Base-by-base conservation (phyloP, 2,113 vertebrate genomes). In the Eublepharis macularius region DNA sequence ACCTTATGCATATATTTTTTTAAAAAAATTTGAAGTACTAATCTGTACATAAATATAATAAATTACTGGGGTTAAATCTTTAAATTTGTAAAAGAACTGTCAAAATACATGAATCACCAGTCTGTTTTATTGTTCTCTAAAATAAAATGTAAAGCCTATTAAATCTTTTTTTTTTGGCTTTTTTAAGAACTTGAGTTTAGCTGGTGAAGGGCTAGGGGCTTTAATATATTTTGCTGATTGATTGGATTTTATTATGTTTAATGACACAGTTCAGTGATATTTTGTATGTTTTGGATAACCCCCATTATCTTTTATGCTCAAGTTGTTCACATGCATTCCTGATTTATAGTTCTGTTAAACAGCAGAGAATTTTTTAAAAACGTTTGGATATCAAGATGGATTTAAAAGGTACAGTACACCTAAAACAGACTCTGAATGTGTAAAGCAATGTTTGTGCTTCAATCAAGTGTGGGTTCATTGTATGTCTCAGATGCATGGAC, bases 361-460 rank as follows among this genome's bases (percentile, higher is more conserved):
- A 57, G 13, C 43, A 63, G n/a, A 81, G 87, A 63, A 24, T 9
- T 7, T 29, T 24, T 81, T 24, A 77, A 86, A 91, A 90, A 82
- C 65, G 70, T 14, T 2, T 36, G 79, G 45, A 76, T 86, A 89
- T 54, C 86, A 81, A 57, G 39, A 41, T 0, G 66, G 66, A 80
- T 79, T 11, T 72, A 19, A 72, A 69, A 43, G 24, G 24, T 13
- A 75, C 63, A n/a, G 34, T 49, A 21, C 60, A 76, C 49, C 57
- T 73, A 93, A 87, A 88, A 68, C 39, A 83, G 68, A 41, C 73
- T 75, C 54, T 7, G 86, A 82, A 75, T 83, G 81, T 70, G 69
- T 36, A 51, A 45, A 3, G 21, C 8, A 0, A 0, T 80, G 17
- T 3, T 26, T 54, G 51, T 86, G 29, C 17, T 92, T 90, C 85